Percentiles rank a stretch among this genome's conserved stretches.
These are phyloP conservation scores for Lepidurus packardi DNA, from an alignment of 1,140 invertebrate species.

Conservation along the genomic window DNA sequence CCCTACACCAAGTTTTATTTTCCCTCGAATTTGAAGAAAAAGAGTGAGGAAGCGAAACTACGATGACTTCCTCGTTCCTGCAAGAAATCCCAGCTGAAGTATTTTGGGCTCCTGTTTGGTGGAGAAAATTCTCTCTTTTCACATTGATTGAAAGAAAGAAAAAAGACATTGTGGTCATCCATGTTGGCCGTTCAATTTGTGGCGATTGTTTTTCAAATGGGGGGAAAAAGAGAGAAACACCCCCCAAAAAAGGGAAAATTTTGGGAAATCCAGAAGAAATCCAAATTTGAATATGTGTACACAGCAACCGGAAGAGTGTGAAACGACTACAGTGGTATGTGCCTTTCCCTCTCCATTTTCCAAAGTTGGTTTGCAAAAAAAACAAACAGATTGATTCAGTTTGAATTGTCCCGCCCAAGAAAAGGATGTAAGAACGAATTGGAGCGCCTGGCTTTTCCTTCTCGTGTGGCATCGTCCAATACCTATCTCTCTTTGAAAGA, in stretches of 20 bases:
- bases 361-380: constrained; percentile 15
- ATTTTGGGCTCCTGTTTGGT: background rate
- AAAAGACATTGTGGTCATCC: constrained; percentile 2
- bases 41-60: background rate
- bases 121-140: background rate
- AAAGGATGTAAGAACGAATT: background rate
- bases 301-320: background rate
- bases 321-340: constrained; percentile 19
- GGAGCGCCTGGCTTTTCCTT: background rate
- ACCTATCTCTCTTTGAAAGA: background rate
- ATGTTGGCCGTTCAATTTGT: background rate
- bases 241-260: background rate
- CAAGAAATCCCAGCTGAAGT: background rate
- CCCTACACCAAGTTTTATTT: background rate
- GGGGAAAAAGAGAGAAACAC: background rate
- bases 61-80: constrained; percentile 1
- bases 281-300: background rate
- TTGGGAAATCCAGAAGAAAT: background rate
- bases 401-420: background rate
- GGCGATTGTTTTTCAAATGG: background rate
- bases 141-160: background rate
- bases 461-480: constrained; percentile 8
- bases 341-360: constrained; percentile 21
- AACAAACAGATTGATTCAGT: background rate
- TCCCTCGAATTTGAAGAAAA: constrained; percentile 36